Percentiles rank a stretch among this genome's conserved stretches.
phyloP scores from a whole-genome alignment of 2,888 invertebrate species.

The Drosophila subquinaria region DNA sequence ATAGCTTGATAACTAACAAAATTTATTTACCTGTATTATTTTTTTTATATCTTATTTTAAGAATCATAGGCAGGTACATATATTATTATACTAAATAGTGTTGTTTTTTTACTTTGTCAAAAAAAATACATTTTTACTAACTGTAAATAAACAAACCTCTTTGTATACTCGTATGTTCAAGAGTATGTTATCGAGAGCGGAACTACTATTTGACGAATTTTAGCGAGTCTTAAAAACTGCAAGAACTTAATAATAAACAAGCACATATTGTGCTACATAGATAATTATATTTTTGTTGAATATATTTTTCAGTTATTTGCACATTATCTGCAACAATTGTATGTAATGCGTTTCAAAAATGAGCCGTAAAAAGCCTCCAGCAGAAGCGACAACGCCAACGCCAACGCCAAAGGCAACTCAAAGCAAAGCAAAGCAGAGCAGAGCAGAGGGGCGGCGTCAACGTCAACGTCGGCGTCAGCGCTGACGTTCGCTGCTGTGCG shows the following conservation, averaged over 20 bases:
- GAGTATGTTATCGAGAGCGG: neutral
- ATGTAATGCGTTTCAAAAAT: conserved; percentile 19
- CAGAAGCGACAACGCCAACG: neutral
- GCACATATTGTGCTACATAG: neutral
- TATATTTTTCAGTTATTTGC: neutral
- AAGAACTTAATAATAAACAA: conserved; percentile 1
- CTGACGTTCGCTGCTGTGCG: conserved; percentile 25
- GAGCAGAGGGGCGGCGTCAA: conserved; percentile 15
- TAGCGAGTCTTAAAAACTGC: neutral
- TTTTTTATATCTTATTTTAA: no score
- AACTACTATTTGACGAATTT: conserved; percentile 3
- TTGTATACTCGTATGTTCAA: no score
- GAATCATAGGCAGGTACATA: no score
- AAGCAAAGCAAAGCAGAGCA: neutral
- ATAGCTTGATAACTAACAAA: no score
- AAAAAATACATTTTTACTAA: neutral
- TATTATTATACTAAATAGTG: neutral
- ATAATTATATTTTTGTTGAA: neutral
- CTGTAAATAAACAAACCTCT: neutral
- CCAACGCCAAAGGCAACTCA: conserved; percentile 7
- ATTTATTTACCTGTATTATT: no score
- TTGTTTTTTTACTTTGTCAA: neutral
- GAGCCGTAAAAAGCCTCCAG: conserved; percentile 13
- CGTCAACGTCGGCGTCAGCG: conserved; percentile 30
- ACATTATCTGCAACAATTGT: conserved; percentile 1